phyloP scores from a whole-genome alignment of 2,888 invertebrate genomes.

The Standfussiana lucernea region DNA sequence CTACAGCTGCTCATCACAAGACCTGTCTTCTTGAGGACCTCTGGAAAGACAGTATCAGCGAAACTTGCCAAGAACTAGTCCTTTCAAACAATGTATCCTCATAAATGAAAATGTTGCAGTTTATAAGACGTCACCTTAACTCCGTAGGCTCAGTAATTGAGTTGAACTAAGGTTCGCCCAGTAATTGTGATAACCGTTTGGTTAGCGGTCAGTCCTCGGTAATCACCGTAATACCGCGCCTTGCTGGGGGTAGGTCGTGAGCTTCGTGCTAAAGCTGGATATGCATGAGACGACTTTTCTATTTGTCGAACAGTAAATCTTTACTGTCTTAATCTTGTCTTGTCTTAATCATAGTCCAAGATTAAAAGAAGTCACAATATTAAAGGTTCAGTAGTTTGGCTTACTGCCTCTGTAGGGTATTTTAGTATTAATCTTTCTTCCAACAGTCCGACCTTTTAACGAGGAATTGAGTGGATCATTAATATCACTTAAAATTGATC shows the following conservation, averaged over 20 bases:
- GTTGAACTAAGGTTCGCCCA: slow-evolving; percentile 39
- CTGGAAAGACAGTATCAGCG: not conserved
- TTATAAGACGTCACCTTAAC: slow-evolving; percentile 13
- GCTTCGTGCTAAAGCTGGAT: not conserved
- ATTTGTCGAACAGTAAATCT: not conserved
- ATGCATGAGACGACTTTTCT: slow-evolving; percentile 5
- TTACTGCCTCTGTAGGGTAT: not conserved
- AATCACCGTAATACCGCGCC: slow-evolving; percentile 42
- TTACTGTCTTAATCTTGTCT: no score
- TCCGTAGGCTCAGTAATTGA: slow-evolving; percentile 40
- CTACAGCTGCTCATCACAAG: not conserved
- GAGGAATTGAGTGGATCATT: not conserved
- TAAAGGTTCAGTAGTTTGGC: not conserved
- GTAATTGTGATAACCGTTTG: slow-evolving; percentile 62
- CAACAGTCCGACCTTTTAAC: not conserved
- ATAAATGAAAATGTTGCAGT: not conserved
- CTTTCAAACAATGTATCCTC: not conserved
- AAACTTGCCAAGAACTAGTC: not conserved
- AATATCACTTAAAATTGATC: not conserved
- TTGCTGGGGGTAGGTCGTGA: not conserved
- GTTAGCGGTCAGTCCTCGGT: slow-evolving; percentile 48
- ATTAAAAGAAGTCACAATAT: not conserved
- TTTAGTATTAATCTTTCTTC: not conserved
- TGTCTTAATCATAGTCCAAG: not conserved
- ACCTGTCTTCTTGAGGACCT: not conserved